Evolutionary conservation across 1,140 invertebrate species (phyloP).

Genomic region (Bombus cullumanus): DNA sequence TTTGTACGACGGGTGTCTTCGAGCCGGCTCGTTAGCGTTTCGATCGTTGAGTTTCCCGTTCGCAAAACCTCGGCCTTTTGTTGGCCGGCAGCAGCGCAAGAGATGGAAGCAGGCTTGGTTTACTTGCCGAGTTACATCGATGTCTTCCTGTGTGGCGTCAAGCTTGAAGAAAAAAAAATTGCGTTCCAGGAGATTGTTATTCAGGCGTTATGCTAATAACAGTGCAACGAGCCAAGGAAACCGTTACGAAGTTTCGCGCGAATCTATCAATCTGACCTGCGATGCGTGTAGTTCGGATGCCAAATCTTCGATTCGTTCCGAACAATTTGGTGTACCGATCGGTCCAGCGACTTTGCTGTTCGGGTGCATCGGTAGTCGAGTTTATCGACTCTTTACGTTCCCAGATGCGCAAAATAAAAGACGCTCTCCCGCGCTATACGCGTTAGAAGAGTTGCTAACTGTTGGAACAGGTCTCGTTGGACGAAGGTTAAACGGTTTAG

Average conservation of each 20-base stretch:
- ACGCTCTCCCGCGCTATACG: too few species aligned
- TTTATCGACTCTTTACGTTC: not conserved
- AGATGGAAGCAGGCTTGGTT: not conserved
- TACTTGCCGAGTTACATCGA: slow-evolving; percentile 4
- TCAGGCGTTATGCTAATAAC: slow-evolving; percentile 67
- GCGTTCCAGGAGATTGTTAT: slow-evolving; percentile 64
- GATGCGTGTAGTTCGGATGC: not conserved
- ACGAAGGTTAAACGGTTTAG: not conserved
- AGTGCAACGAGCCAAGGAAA: slow-evolving; percentile 49
- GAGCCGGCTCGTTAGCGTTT: not conserved
- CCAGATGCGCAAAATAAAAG: too few species aligned
- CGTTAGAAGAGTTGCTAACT: not conserved
- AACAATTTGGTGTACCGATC: not conserved
- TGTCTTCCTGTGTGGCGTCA: not conserved
- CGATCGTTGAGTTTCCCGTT: slow-evolving; percentile 4
- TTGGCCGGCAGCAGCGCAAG: not conserved
- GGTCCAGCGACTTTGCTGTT: not conserved
- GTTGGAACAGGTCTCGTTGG: not conserved
- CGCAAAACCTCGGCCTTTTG: not conserved
- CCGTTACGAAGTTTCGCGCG: slow-evolving; percentile 54
- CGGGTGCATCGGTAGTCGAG: too few species aligned
- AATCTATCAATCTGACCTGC: slow-evolving; percentile 21
- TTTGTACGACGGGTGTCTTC: not conserved
- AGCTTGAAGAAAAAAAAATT: not conserved
- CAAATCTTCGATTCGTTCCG: not conserved